phyloP scores from a whole-genome alignment of 2,888 invertebrate genomes.

The Drosophila austrosaltans region DNA sequence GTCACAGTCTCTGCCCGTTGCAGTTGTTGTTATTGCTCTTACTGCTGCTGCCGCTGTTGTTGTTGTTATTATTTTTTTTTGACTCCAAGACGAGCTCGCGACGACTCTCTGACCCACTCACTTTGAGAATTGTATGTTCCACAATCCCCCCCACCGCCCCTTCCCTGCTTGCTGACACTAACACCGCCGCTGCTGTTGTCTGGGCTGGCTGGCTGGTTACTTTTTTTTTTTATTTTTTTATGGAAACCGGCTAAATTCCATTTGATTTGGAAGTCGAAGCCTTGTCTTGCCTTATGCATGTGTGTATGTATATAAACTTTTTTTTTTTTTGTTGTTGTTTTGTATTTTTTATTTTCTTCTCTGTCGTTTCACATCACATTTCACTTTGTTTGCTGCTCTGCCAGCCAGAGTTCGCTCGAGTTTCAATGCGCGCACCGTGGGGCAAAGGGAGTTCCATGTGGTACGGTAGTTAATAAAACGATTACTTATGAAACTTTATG shows the following conservation, averaged over 20 bases:
- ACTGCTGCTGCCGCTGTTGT: not conserved
- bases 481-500: no score
- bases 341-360: conserved; percentile 29
- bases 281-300: conserved; percentile 54
- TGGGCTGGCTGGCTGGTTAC: conserved; percentile 50
- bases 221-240: conserved; percentile 52
- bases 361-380: conserved; percentile 53
- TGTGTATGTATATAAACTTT: not conserved
- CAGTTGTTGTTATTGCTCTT: not conserved
- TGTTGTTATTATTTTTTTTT: not conserved
- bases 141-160: conserved; percentile 9
- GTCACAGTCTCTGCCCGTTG: no score
- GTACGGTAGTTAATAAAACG: no score
- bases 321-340: conserved; percentile 17
- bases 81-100: conserved; percentile 15
- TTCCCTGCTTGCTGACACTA: not conserved
- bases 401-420: conserved; percentile 9
- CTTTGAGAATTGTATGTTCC: conserved; percentile 33
- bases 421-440: conserved; percentile 18
- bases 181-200: conserved; percentile 30
- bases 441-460: not conserved
- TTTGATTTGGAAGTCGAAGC: conserved; percentile 68
- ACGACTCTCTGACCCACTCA: conserved; percentile 46
- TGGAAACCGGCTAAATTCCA: conserved; percentile 77
- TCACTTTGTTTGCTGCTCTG: conserved; percentile 45